These are phyloP conservation scores for Phortica variegata DNA, from an alignment of 1,140 invertebrate species.

Conservation along the genomic window DNA sequence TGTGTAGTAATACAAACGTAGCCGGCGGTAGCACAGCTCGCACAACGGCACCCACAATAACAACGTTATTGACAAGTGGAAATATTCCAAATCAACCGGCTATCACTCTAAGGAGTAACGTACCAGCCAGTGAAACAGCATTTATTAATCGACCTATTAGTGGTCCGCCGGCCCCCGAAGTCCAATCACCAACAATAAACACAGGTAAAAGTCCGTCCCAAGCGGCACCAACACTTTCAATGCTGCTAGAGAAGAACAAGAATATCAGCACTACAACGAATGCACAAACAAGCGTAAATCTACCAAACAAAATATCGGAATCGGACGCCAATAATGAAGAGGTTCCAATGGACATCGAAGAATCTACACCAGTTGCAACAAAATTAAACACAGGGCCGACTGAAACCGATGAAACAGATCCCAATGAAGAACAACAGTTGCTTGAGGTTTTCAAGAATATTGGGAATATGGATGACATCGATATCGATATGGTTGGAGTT, in stretches of 20 bases:
- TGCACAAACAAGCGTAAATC: neutral
- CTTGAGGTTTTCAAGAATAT: conserved; percentile 49
- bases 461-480: conserved; percentile 50
- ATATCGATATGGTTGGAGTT: conserved; percentile 42
- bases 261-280: conserved; percentile 56
- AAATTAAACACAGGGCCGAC: conserved; percentile 12
- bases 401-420: conserved; percentile 27
- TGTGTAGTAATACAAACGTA: too few relatives aligned
- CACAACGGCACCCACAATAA: conserved; percentile 59
- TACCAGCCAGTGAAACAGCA: conserved; percentile 25
- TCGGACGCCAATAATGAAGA: conserved; percentile 12
- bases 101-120: conserved; percentile 28
- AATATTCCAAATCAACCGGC: conserved; percentile 37
- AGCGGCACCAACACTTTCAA: conserved; percentile 66
- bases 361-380: neutral
- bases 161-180: conserved; percentile 28
- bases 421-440: conserved; percentile 42
- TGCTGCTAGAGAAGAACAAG: conserved; percentile 66
- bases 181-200: conserved; percentile 11
- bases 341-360: conserved; percentile 9
- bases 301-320: conserved; percentile 6
- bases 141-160: conserved; percentile 39
- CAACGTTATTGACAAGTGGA: conserved; percentile 58
- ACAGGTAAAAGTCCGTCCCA: conserved; percentile 60
- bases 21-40: conserved; percentile 58